Conservation (phyloP, 2,113 vertebrate species). For the Eolophus roseicapilla region DNA sequence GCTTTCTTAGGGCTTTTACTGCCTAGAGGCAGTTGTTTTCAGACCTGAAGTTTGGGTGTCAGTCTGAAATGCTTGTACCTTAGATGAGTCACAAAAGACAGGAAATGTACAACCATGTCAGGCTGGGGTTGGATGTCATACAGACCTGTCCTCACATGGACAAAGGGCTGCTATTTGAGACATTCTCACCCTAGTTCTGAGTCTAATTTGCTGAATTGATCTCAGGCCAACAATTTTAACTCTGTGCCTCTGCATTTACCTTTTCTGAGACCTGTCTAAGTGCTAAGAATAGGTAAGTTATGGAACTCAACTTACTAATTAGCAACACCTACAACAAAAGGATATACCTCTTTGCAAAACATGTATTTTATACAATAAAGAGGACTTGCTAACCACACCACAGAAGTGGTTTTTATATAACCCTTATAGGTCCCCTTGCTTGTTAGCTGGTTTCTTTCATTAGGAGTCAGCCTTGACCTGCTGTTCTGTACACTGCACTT, state of each 20-base stretch:
- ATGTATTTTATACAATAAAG: background rate
- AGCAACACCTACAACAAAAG: background rate
- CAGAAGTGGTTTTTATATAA: background rate
- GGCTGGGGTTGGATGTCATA: background rate
- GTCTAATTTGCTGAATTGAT: background rate
- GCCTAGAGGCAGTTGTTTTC: background rate
- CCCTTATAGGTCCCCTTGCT: background rate
- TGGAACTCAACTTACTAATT: background rate
- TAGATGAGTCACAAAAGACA: background rate
- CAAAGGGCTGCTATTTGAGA: background rate
- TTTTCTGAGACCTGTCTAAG: background rate
- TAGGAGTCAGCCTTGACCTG: background rate
- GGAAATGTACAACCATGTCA: rapidly evolving
- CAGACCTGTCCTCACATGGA: background rate
- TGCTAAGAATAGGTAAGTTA: background rate
- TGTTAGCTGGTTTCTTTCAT: background rate
- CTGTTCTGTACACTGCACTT: background rate
- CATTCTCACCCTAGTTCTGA: background rate
- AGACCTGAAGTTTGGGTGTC: background rate
- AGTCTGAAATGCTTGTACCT: background rate
- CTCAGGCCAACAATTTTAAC: background rate
- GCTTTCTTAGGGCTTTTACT: background rate
- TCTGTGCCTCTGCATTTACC: background rate
- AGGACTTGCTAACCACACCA: background rate
- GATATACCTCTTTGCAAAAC: background rate